These are phyloP conservation scores for Fukomys damarensis DNA, from an alignment of 2,113 vertebrate species.

Conservation along the genomic window DNA sequence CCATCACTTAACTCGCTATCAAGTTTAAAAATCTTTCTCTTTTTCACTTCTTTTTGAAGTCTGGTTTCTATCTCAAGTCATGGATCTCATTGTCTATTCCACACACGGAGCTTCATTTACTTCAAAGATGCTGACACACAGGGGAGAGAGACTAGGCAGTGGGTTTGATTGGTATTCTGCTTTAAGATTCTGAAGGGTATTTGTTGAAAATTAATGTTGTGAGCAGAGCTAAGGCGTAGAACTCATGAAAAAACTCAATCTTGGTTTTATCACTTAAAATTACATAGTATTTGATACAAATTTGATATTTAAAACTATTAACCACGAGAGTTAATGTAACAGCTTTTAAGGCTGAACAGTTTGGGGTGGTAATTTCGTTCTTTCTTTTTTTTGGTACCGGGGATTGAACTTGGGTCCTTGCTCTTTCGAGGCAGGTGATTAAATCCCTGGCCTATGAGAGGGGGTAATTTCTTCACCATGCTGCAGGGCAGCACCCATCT, in stretches of 20 bases:
- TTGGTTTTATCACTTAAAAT: conserved; percentile 43
- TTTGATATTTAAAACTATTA: neutral
- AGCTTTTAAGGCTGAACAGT: neutral
- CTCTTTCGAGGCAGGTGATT: no score
- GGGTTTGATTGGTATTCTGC: neutral
- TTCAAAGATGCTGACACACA: neutral
- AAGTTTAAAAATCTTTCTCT: neutral
- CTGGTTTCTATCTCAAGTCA: neutral
- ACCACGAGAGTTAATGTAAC: no score
- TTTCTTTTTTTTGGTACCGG: no score
- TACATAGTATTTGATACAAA: neutral
- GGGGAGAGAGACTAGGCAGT: neutral
- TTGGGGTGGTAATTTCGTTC: neutral
- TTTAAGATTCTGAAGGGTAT: neutral
- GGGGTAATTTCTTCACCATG: neutral
- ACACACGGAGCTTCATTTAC: neutral
- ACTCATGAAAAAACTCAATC: neutral
- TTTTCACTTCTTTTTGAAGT: conserved; percentile 16
- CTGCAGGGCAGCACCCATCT: neutral
- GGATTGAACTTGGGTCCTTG: no score
- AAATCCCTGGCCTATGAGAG: no score
- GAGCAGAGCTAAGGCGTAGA: neutral
- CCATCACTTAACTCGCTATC: neutral
- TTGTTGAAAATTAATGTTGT: neutral
- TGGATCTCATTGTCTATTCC: neutral